These are phyloP conservation scores for Trypoxylus dichotomus DNA, from an alignment of 1,140 invertebrate genomes.

Conservation along the genomic window DNA sequence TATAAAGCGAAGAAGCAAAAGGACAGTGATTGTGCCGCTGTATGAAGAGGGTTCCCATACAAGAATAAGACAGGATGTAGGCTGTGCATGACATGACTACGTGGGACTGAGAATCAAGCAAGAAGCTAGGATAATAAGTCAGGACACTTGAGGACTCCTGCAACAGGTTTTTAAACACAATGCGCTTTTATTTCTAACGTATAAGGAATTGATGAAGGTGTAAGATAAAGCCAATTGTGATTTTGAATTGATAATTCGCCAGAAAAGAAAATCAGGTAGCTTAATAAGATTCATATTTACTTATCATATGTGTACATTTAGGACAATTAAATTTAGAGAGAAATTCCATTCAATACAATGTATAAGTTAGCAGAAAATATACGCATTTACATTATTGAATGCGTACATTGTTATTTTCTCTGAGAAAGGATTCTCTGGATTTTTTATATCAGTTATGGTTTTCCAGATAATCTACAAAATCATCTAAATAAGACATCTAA, in stretches of 20 bases:
- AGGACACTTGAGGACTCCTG: constrained; percentile 25
- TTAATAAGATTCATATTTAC: neutral
- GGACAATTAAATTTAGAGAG: too few species aligned
- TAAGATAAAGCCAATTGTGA: constrained; percentile 10
- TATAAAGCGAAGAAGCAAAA: constrained; percentile 10
- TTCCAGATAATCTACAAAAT: too few species aligned
- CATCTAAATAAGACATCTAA: too few species aligned
- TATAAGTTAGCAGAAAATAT: too few species aligned
- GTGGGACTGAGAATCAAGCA: constrained; percentile 29
- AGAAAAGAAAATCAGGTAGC: neutral
- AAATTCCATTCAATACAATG: too few species aligned
- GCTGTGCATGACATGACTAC: constrained; percentile 29
- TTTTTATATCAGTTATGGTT: too few species aligned
- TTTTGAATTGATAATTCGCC: neutral
- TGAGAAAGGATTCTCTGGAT: too few species aligned
- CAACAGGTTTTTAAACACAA: constrained; percentile 22
- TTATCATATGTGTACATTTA: too few species aligned
- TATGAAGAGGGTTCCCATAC: constrained; percentile 25
- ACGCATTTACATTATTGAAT: too few species aligned
- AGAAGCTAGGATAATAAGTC: constrained; percentile 31
- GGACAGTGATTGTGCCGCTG: constrained; percentile 18
- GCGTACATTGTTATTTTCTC: too few species aligned
- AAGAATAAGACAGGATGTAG: constrained; percentile 29
- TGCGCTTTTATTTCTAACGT: neutral
- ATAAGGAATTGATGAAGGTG: neutral